A percentile compares a stretch with the other conserved stretches of the same genome.
Conservation (phyloP, 2,797 vertebrate genomes). For the Oryzias sinensis region DNA sequence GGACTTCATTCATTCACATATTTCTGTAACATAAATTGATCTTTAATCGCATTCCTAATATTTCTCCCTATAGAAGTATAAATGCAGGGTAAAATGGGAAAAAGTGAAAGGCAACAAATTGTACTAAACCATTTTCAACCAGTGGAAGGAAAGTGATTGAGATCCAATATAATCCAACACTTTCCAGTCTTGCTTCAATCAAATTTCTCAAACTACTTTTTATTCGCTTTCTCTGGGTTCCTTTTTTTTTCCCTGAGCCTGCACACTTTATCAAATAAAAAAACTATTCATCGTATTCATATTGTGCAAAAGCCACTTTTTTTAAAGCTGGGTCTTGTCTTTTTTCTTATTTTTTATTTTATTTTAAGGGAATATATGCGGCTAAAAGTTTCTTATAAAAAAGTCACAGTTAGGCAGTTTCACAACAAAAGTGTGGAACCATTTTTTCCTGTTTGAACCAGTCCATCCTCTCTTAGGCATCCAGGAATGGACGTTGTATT, state of each 20-base stretch:
- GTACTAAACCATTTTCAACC: too few relatives aligned
- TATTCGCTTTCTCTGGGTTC: conserved; percentile 6
- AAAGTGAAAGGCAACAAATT: too few relatives aligned
- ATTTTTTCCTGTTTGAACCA: not conserved
- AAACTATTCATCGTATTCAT: conserved; percentile 21
- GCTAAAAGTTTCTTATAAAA: not conserved
- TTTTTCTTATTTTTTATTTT: conserved; percentile 13
- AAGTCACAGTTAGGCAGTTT: conserved; percentile 11
- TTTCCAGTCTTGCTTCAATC: conserved; percentile 6
- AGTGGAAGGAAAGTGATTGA: too few relatives aligned
- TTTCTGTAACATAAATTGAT: too few relatives aligned
- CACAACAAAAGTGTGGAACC: not conserved
- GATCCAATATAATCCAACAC: conserved; percentile 18
- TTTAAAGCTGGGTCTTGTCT: conserved; percentile 1
- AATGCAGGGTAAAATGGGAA: too few relatives aligned
- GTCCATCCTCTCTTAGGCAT: too few relatives aligned
- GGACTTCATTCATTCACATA: too few relatives aligned
- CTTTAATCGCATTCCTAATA: too few relatives aligned
- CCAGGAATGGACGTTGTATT: too few relatives aligned
- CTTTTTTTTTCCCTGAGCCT: conserved; percentile 5
- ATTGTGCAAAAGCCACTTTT: conserved; percentile 8
- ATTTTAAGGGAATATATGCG: conserved; percentile 6
- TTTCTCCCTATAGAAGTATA: too few relatives aligned
- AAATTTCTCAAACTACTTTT: conserved; percentile 2
- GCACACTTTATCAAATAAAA: conserved; percentile 33